phyloP scores from a whole-genome alignment of 2,113 vertebrate species.

The Myxocyprinus asiaticus region DNA sequence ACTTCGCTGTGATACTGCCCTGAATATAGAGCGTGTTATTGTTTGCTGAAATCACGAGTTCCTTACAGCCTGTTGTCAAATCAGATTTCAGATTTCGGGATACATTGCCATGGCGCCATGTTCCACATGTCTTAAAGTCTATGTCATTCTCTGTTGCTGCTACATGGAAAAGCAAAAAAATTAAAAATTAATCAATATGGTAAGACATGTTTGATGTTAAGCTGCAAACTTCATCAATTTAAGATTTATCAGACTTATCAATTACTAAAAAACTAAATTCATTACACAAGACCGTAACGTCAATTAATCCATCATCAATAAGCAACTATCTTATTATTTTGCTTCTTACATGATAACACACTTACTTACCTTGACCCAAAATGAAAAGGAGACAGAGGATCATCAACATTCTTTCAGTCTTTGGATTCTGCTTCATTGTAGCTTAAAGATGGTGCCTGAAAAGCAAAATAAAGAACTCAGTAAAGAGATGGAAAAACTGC shows the following conservation, averaged over 20 bases:
- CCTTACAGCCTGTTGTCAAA: conserved; percentile 61
- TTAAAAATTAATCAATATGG: too few relatives aligned
- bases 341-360: not conserved
- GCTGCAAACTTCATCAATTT: too few relatives aligned
- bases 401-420: not conserved
- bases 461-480: not conserved
- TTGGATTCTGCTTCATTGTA: conserved; percentile 14
- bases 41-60: conserved; percentile 61
- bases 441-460: conserved; percentile 19
- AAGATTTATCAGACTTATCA: too few relatives aligned
- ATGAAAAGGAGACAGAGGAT: not conserved
- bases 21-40: conserved; percentile 60
- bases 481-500: too few relatives aligned
- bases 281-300: not conserved
- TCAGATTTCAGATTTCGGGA: conserved; percentile 40
- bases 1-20: conserved; percentile 61
- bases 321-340: not conserved
- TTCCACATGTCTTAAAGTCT: conserved; percentile 65
- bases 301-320: not conserved
- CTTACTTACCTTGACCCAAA: conserved; percentile 10
- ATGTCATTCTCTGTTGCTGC: conserved; percentile 55
- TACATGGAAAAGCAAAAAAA: conserved; percentile 23
- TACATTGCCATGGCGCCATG: conserved; percentile 55
- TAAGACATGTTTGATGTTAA: too few relatives aligned
- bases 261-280: not conserved